phyloP scores from a whole-genome alignment of 2,113 vertebrate species.

The Cnemophilus loriae region DNA sequence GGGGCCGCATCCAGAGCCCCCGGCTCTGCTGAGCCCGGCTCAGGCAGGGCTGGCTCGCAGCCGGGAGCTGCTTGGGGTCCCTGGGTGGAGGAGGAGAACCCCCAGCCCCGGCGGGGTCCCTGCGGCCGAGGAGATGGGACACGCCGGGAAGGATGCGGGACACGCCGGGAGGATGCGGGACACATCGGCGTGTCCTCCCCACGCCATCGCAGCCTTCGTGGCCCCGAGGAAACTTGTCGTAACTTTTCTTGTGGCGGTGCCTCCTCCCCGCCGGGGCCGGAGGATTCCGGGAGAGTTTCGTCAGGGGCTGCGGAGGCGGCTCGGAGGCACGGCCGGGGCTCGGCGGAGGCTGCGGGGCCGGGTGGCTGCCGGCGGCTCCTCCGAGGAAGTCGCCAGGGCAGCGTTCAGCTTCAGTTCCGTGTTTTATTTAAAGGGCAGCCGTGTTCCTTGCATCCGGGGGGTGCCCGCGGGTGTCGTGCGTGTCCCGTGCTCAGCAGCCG shows the following conservation, averaged over 20 bases:
- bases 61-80: not conserved
- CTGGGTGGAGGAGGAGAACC: too few species aligned
- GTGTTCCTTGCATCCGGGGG: fast-evolving
- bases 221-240: not conserved
- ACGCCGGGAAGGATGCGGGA: not conserved
- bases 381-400: not conserved
- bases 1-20: not conserved
- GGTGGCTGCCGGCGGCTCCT: not conserved
- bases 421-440: not conserved
- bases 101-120: not conserved
- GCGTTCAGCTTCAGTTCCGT: not conserved
- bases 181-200: not conserved
- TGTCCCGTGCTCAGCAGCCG: not conserved
- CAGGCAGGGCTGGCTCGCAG: not conserved
- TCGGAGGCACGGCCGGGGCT: not conserved
- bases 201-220: not conserved
- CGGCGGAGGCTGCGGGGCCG: not conserved
- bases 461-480: not conserved
- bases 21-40: not conserved
- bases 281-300: not conserved
- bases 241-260: not conserved
- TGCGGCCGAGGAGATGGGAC: not conserved
- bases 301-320: not conserved
- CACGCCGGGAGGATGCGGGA: not conserved
- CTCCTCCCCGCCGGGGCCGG: not conserved